Percentiles rank a stretch among this genome's conserved stretches.
These are phyloP conservation scores for Phoebastria nigripes DNA, from an alignment of 2,797 vertebrate genomes.

Conservation along the genomic window DNA sequence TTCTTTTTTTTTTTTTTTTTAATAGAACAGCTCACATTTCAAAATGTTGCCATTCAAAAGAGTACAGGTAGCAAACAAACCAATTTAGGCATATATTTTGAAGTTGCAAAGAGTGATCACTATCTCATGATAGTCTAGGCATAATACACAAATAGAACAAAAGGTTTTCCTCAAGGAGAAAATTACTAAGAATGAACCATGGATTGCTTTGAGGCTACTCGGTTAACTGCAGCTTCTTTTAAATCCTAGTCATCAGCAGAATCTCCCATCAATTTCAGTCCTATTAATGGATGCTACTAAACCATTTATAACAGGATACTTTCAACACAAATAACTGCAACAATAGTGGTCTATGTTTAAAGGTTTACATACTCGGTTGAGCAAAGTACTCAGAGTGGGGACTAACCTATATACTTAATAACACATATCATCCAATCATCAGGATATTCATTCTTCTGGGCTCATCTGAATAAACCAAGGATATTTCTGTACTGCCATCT, in stretches of 20 bases:
- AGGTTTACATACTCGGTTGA: not conserved
- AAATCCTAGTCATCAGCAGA: not conserved
- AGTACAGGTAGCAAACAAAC: not conserved
- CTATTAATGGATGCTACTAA: not conserved
- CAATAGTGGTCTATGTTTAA: not conserved
- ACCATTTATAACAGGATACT: not conserved
- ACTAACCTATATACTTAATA: slow-evolving; percentile 36
- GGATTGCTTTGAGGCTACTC: not conserved
- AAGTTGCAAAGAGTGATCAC: not conserved
- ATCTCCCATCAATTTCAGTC: not conserved
- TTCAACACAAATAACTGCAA: not conserved
- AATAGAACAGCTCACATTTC: not conserved
- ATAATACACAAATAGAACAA: not conserved
- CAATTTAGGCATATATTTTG: not conserved
- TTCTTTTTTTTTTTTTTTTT: not conserved
- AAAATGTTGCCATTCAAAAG: not conserved
- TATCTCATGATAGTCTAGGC: not conserved
- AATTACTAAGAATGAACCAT: not conserved
- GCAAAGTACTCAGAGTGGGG: slow-evolving; percentile 16
- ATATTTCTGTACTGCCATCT: slow-evolving; percentile 36
- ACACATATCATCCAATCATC: not conserved
- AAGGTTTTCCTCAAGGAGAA: not conserved
- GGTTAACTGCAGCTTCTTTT: not conserved
- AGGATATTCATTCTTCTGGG: slow-evolving; percentile 17
- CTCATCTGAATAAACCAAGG: slow-evolving; percentile 15